Conservation (phyloP, 37 sponge, comb jelly and placozoan genomes). For the Amphimedon queenslandica region DNA sequence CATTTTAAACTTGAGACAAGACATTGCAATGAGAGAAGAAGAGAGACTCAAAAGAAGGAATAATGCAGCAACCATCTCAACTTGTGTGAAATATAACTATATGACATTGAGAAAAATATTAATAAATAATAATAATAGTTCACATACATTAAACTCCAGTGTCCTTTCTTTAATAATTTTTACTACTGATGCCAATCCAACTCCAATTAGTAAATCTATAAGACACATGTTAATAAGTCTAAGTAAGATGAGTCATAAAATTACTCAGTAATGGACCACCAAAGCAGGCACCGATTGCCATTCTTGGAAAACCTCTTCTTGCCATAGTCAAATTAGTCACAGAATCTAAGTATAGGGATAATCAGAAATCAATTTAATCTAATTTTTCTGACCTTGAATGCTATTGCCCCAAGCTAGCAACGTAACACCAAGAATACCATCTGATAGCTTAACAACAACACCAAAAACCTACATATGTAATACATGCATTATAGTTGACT, state of each 20-base stretch:
- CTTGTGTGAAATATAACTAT: slow-evolving; percentile 70
- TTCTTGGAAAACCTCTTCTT: slow-evolving; percentile 91
- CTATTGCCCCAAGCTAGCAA: slow-evolving; percentile 98
- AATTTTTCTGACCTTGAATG: slow-evolving; percentile 69
- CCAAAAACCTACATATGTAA: slow-evolving; percentile 74
- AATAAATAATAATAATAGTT: too few species aligned
- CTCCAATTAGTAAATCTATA: slow-evolving; percentile 74
- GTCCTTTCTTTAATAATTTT: slow-evolving; percentile 21
- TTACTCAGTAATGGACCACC: slow-evolving; percentile 96
- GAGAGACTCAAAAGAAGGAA: slow-evolving; percentile 72
- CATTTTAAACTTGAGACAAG: slow-evolving; percentile 63
- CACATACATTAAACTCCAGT: slow-evolving; percentile 11
- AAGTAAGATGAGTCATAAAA: slow-evolving; percentile 15
- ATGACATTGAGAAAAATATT: background rate
- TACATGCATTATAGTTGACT: background rate
- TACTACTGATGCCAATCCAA: slow-evolving; percentile 67
- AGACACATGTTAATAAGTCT: background rate
- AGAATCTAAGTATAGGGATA: slow-evolving; percentile 58
- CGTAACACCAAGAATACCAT: slow-evolving; percentile 94
- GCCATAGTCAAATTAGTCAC: slow-evolving; percentile 94
- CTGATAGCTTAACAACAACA: slow-evolving; percentile 69
- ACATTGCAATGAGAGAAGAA: slow-evolving; percentile 56
- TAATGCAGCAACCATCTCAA: slow-evolving; percentile 70
- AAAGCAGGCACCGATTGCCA: slow-evolving; percentile 96
- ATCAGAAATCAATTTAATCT: background rate